Evolutionary conservation across 2,113 vertebrate genomes (phyloP).

Genomic region (Corydoras maculifer): DNA sequence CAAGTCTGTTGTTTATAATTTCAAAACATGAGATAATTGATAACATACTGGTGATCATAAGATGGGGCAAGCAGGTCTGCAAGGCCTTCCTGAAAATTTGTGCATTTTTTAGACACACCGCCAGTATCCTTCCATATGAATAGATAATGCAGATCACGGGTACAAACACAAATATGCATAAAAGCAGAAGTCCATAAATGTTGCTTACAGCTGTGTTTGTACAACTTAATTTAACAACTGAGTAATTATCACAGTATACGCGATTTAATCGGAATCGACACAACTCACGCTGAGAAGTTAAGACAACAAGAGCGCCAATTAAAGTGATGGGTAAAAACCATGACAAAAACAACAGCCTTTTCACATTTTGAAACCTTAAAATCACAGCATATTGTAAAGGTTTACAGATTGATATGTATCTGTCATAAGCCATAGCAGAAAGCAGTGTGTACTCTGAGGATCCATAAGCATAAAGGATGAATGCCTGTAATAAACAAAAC

Average conservation of each 20-base stretch:
- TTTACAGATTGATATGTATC: too few relatives aligned
- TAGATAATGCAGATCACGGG: not conserved
- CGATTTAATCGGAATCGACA: not conserved
- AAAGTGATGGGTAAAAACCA: too few relatives aligned
- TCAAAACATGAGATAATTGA: not conserved
- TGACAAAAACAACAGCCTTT: too few relatives aligned
- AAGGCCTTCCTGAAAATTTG: slow-evolving; percentile 1
- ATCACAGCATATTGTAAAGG: too few relatives aligned
- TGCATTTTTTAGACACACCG: not conserved
- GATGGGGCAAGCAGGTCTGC: slow-evolving; percentile 7
- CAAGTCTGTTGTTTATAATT: slow-evolving; percentile 2
- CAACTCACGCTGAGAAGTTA: not conserved
- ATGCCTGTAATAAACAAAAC: too few relatives aligned
- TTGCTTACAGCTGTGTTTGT: not conserved
- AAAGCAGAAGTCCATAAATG: not conserved
- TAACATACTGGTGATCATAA: not conserved
- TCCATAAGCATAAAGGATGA: too few relatives aligned
- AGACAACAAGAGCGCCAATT: not conserved
- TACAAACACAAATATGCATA: not conserved
- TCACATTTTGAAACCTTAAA: too few relatives aligned
- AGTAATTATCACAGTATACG: not conserved
- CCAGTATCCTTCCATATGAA: not conserved
- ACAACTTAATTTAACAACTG: slow-evolving; percentile 5
- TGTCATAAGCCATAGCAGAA: too few relatives aligned
- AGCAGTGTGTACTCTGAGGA: too few relatives aligned